These are phyloP conservation scores for Urocynchramus pylzowi DNA, from an alignment of 2,113 vertebrate genomes.

Conservation along the genomic window DNA sequence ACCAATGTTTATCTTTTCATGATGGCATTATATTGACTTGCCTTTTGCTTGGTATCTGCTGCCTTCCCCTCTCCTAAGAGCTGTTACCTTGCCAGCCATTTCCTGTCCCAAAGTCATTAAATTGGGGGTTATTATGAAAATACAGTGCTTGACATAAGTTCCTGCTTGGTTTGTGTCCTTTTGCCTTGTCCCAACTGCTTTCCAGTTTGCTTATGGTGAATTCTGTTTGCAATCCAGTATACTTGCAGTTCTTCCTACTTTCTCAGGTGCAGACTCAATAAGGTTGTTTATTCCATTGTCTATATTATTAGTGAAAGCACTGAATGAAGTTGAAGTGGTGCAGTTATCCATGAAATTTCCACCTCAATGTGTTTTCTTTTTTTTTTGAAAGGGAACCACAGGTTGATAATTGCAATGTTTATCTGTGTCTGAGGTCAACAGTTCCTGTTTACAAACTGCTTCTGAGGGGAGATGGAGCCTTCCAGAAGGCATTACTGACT, in stretches of 20 bases:
- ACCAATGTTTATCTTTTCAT: background rate
- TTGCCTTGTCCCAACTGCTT: background rate
- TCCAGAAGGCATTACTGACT: background rate
- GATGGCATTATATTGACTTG: background rate
- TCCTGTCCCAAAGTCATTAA: background rate
- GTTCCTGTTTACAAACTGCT: background rate
- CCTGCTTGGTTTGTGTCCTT: background rate
- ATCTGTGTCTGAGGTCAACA: background rate
- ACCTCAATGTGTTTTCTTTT: background rate
- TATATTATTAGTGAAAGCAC: background rate
- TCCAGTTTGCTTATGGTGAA: background rate
- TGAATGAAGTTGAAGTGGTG: background rate
- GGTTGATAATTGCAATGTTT: background rate
- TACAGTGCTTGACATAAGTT: background rate
- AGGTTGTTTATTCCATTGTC: background rate
- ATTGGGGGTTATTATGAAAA: background rate
- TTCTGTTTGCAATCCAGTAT: background rate
- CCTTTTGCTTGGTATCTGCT: background rate
- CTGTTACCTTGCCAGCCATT: background rate
- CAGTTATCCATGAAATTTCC: background rate
- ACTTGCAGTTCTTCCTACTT: background rate
- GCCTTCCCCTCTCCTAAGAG: background rate
- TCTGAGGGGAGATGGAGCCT: background rate
- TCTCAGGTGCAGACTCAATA: background rate
- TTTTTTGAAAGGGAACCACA: background rate